These are phyloP conservation scores for Lordiphosa fenestrarum DNA, from an alignment of 2,888 invertebrate genomes.

Conservation along the genomic window DNA sequence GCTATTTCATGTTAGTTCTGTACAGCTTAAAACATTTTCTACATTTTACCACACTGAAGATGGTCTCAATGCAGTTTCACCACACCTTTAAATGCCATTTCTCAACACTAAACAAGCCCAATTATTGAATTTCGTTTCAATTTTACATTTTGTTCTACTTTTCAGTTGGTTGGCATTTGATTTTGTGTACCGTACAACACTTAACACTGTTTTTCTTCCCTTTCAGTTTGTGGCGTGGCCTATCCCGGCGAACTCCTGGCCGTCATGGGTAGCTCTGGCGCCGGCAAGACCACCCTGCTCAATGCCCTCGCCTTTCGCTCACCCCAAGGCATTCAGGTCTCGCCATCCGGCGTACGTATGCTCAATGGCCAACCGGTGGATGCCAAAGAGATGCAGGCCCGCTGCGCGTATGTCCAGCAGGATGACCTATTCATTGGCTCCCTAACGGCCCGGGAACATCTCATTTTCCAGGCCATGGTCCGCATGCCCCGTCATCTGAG, in stretches of 20 bases:
- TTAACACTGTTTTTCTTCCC: not conserved
- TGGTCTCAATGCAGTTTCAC: no score
- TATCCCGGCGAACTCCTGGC: slow-evolving; percentile 92
- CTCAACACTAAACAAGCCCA: no score
- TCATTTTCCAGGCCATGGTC: slow-evolving; percentile 93
- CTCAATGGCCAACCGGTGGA: slow-evolving; percentile 90
- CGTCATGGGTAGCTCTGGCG: slow-evolving; percentile 94
- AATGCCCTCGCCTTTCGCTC: slow-evolving; percentile 93
- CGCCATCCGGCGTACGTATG: slow-evolving; percentile 82
- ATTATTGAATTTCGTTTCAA: no score
- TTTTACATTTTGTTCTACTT: slow-evolving; percentile 80
- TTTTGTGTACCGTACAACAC: no score
- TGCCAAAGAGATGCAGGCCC: slow-evolving; percentile 86
- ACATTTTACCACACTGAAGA: no score
- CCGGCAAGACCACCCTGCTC: slow-evolving; percentile 96
- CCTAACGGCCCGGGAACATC: slow-evolving; percentile 93
- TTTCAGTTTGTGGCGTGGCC: slow-evolving; percentile 89
- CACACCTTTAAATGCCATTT: no score
- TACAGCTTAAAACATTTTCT: no score
- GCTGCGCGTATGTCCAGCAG: slow-evolving; percentile 96
- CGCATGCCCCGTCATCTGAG: slow-evolving; percentile 91
- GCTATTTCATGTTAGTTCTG: no score
- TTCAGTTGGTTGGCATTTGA: no score
- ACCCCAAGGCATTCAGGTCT: slow-evolving; percentile 85
- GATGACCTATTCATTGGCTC: slow-evolving; percentile 96